These are phyloP conservation scores for Nymphalis c-album DNA, from an alignment of 2,888 invertebrate species.

Conservation along the genomic window DNA sequence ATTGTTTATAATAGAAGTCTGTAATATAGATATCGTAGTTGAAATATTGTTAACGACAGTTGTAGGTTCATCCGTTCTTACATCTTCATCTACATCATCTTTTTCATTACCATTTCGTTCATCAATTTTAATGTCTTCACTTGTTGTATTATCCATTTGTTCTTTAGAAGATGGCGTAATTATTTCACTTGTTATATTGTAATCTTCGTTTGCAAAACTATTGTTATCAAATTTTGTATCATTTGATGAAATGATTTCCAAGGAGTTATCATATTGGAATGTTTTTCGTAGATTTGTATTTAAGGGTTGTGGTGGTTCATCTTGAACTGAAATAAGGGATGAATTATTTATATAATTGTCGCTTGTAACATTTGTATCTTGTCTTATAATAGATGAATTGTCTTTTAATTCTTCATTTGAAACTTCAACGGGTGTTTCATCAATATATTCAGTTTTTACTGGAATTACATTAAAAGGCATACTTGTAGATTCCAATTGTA, in stretches of 20 bases:
- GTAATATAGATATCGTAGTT: too few species aligned
- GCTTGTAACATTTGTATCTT: not conserved
- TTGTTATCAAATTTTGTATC: conserved; percentile 17
- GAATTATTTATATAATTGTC: not conserved
- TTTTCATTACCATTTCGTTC: not conserved
- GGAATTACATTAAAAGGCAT: conserved; percentile 37
- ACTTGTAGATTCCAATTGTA: conserved; percentile 17
- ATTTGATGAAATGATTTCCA: conserved; percentile 21
- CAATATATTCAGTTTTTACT: conserved; percentile 41
- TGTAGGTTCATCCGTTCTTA: not conserved
- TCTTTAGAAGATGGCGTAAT: not conserved
- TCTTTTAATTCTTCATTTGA: not conserved
- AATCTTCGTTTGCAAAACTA: conserved; percentile 4
- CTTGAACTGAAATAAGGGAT: not conserved
- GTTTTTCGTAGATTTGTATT: conserved; percentile 12
- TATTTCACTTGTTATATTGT: conserved; percentile 16
- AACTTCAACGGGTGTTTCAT: conserved; percentile 7
- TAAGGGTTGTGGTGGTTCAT: not conserved
- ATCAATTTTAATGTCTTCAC: not conserved
- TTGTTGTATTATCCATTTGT: not conserved
- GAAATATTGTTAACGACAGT: too few species aligned
- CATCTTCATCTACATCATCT: not conserved
- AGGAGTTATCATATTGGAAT: conserved; percentile 1
- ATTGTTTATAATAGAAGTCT: too few species aligned
- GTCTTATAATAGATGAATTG: not conserved